Percentiles rank a stretch among this genome's conserved stretches.
These are phyloP conservation scores for Globodera rostochiensis DNA, from an alignment of 1,140 invertebrate genomes.

Conservation along the genomic window DNA sequence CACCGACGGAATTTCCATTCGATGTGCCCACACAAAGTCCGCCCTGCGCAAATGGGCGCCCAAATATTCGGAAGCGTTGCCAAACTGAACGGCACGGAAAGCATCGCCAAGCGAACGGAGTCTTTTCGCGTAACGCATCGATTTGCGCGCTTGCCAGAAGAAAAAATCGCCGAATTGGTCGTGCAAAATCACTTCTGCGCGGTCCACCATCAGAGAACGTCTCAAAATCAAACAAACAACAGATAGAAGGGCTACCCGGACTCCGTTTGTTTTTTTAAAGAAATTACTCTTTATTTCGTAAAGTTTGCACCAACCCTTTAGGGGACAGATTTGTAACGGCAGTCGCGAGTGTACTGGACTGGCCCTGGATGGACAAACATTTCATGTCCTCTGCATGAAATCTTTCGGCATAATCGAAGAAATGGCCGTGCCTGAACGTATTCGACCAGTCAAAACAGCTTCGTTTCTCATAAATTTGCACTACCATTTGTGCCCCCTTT, in stretches of 20 bases:
- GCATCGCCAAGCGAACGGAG: constrained; percentile 75
- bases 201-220: constrained; percentile 78
- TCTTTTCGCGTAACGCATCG: constrained; percentile 82
- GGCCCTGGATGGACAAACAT: constrained; percentile 84
- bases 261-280: too few species aligned
- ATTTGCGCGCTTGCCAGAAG: constrained; percentile 82
- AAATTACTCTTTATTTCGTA: not conserved
- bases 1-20: constrained; percentile 76
- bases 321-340: constrained; percentile 46
- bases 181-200: constrained; percentile 86
- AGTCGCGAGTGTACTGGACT: constrained; percentile 72
- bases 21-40: constrained; percentile 78
- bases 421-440: constrained; percentile 68
- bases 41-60: constrained; percentile 79
- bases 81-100: constrained; percentile 71
- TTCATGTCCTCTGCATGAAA: constrained; percentile 73
- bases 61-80: constrained; percentile 77
- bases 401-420: constrained; percentile 73
- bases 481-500: constrained; percentile 56
- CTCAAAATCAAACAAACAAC: constrained; percentile 45
- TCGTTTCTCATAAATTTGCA: not conserved
- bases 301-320: constrained; percentile 27
- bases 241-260: too few species aligned
- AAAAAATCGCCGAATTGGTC: constrained; percentile 78
- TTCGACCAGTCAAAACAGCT: not conserved